phyloP scores from a whole-genome alignment of 2,797 vertebrate genomes.

The Pantherophis vulpinus region DNA sequence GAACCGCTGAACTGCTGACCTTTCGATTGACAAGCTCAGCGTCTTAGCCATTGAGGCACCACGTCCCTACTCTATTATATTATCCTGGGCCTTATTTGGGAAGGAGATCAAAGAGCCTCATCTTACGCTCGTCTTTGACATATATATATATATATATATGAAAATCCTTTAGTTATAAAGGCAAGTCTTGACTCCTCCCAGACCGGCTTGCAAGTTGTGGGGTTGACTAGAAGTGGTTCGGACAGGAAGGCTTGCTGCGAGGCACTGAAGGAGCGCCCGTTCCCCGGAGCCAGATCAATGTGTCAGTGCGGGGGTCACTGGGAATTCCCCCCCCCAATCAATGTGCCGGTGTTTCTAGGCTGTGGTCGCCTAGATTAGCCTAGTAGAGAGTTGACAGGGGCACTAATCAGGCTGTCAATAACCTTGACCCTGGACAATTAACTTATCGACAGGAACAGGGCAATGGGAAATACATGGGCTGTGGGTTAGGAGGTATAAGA shows the following conservation, averaged over 20 bases:
- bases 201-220: not conserved
- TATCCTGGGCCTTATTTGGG: not conserved
- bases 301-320: conserved; percentile 31
- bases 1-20: no score
- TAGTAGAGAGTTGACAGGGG: conserved; percentile 86
- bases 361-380: conserved; percentile 55
- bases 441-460: conserved; percentile 84
- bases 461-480: conserved; percentile 38
- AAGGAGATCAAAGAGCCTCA: not conserved
- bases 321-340: conserved; percentile 38
- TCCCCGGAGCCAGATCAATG: conserved; percentile 30
- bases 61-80: not conserved
- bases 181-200: not conserved
- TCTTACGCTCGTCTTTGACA: not conserved
- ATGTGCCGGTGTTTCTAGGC: conserved; percentile 19
- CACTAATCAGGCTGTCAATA: conserved; percentile 92
- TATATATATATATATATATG: no score
- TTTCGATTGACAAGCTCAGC: no score
- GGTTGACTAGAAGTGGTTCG: not conserved
- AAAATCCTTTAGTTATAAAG: not conserved
- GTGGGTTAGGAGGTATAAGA: conserved; percentile 27
- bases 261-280: conserved; percentile 15
- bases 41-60: no score
- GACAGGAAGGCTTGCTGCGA: not conserved
- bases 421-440: conserved; percentile 87